Percentiles rank a stretch among this genome's conserved stretches.
phyloP scores from a whole-genome alignment of 2,113 vertebrate genomes.

The Dromas ardeola region DNA sequence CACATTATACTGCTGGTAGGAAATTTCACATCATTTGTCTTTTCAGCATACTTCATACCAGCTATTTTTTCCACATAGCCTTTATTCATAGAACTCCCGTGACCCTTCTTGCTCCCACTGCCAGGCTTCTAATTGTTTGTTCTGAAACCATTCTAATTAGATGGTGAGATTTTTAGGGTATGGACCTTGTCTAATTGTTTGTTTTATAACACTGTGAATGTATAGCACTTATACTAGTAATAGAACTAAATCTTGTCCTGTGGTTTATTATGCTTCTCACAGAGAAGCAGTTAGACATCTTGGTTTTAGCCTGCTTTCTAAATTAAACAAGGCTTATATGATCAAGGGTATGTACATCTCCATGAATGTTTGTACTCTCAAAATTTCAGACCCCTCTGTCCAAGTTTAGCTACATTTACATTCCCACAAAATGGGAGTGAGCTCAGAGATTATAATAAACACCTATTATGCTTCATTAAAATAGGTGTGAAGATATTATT shows the following conservation, averaged over 20 bases:
- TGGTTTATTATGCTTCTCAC: not conserved
- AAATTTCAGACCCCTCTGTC: not conserved
- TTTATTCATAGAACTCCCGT: not conserved
- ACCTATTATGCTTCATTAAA: not conserved
- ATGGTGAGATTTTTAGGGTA: not conserved
- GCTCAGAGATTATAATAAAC: not conserved
- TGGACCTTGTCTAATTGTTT: slow-evolving; percentile 9
- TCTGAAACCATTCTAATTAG: not conserved
- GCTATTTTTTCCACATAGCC: not conserved
- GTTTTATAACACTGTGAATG: not conserved
- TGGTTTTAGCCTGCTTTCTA: not conserved
- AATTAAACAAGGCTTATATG: not conserved
- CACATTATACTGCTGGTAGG: not conserved
- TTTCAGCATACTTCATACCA: not conserved
- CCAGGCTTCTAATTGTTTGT: not conserved
- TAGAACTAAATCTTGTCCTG: not conserved
- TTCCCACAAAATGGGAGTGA: not conserved
- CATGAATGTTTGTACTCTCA: not conserved
- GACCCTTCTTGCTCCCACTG: not conserved
- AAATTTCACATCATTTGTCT: not conserved
- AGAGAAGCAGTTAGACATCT: not conserved
- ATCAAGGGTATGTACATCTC: not conserved
- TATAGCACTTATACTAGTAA: not conserved
- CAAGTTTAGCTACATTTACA: not conserved
- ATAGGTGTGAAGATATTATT: not conserved